A percentile compares a stretch with the other conserved stretches of the same genome.
Evolutionary conservation across 2,797 vertebrate species (phyloP).

Genomic region (Bovichtus variegatus): DNA sequence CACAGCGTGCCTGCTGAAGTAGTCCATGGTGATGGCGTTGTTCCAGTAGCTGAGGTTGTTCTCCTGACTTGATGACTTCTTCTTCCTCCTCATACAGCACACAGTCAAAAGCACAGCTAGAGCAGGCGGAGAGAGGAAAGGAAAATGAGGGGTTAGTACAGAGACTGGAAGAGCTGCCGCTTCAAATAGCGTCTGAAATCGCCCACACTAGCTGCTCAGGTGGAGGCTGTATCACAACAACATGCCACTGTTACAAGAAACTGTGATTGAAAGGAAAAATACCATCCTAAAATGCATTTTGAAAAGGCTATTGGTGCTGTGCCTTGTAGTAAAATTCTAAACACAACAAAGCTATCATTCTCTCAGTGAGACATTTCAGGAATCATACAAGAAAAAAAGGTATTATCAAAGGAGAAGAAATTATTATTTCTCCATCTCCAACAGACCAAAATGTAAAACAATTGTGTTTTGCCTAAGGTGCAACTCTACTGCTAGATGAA

Average conservation of each 20-base stretch:
- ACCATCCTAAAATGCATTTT: background rate
- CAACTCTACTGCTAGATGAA: background rate
- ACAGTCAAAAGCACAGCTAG: slow-evolving; percentile 96
- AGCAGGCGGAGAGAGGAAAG: slow-evolving; percentile 11
- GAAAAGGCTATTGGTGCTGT: background rate
- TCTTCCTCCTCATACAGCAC: slow-evolving; percentile 97
- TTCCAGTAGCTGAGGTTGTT: slow-evolving; percentile 99
- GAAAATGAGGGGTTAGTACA: background rate
- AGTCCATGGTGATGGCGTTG: slow-evolving; percentile 99
- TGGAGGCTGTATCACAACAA: slow-evolving; percentile 39
- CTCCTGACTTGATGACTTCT: slow-evolving; percentile 96
- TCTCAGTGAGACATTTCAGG: background rate
- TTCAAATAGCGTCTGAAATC: slow-evolving; percentile 44
- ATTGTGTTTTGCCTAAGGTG: slow-evolving; percentile 11
- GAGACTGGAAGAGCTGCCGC: slow-evolving; percentile 15
- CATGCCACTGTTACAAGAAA: slow-evolving; percentile 12
- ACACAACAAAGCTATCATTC: slow-evolving; percentile 15
- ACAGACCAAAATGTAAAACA: slow-evolving; percentile 8
- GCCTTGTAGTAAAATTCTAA: background rate
- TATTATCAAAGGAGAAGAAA: slow-evolving; percentile 8
- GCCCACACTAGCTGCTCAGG: slow-evolving; percentile 23
- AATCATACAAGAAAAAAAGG: background rate
- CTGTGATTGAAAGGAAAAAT: background rate
- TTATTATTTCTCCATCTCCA: background rate
- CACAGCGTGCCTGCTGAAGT: slow-evolving; percentile 97